Base-by-base conservation (phyloP, 2,113 vertebrate species). In the Notarius quadriscutis region DNA sequence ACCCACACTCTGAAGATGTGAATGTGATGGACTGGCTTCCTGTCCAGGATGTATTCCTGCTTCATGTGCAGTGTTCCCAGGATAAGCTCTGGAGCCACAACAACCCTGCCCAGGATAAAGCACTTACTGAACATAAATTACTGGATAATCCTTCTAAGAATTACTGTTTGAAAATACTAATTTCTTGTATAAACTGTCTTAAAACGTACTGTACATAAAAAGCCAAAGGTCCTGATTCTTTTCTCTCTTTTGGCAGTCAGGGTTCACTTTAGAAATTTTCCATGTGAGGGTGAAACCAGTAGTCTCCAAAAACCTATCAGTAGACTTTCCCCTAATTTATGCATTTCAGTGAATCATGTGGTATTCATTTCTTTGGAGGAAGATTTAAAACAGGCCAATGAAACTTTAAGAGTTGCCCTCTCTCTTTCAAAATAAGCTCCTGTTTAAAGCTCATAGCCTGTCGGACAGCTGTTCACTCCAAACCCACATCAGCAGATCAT, bases 381-480 rank as follows among this genome's bases (percentile, higher is more conserved):
- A 34, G 57, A 81, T 34, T 81, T 55, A 81, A 81, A 60, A 34
- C 63, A 69, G 57, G 25, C 63, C 55, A 84, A 67, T 11, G 41
- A 67, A 84, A 84, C 79, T 57, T 86, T 83, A 84, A 84, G 89
- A 89, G 87, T 80, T 83, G 88, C 71, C 74, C 50, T 63, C 81
- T 87, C 65, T 57, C 80, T 84, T 80, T 88, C 27, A 83, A 82
- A 87, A 60, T 67, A 57, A 85, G 89, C 84, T 78, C 85, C 62
- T 55, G 82, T 80, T 86, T 71, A 60, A 74, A 51, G 81, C 62
- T 27, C 78, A 57, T 20, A 62, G 77, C 18, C 74, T 75, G 63
- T 34, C 48, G 62, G 87, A 79, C 58, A 83, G 83, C 72, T 58
- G 48, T 55, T 34, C 82, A 60, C 84, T 75, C 69, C 48, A 81